Evolutionary conservation across 2,888 invertebrate species (phyloP).

Genomic region (Halictus ligatus): DNA sequence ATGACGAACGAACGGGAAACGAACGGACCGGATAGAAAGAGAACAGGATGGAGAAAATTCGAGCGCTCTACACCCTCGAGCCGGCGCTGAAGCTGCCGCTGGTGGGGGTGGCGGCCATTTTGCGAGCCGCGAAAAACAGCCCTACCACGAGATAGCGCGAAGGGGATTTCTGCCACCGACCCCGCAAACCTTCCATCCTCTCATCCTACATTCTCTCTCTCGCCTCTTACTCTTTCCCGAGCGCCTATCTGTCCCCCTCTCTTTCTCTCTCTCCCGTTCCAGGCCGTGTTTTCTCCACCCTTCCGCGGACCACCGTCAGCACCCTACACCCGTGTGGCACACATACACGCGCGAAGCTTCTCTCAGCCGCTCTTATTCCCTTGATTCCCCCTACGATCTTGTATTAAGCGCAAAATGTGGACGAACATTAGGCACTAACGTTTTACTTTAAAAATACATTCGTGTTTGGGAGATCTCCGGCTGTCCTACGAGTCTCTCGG

Average conservation of each 20-base stretch:
- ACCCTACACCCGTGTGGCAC: conserved; percentile 32
- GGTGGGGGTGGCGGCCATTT: conserved; percentile 84
- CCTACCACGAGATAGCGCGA: conserved; percentile 81
- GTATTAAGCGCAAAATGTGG: conserved; percentile 80
- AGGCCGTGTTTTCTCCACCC: conserved; percentile 42
- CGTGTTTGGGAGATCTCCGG: conserved; percentile 62
- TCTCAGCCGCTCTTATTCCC: conserved; percentile 63
- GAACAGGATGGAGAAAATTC: conserved; percentile 83
- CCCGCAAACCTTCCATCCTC: conserved; percentile 55
- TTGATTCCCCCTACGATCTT: conserved; percentile 62
- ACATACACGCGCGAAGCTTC: conserved; percentile 38
- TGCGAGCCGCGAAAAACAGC: conserved; percentile 83
- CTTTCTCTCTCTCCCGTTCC: conserved; percentile 55
- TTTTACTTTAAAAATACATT: conserved; percentile 72
- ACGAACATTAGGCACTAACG: conserved; percentile 78
- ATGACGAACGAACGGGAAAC: conserved; percentile 77
- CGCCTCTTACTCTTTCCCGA: conserved; percentile 49
- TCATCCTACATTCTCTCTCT: conserved; percentile 35
- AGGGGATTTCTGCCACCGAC: conserved; percentile 70
- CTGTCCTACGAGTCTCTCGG: conserved; percentile 48
- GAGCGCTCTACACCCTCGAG: conserved; percentile 76
- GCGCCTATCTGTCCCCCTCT: conserved; percentile 48
- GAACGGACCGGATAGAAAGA: conserved; percentile 80
- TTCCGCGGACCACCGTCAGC: conserved; percentile 43
- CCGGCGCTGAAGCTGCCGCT: conserved; percentile 52